Evolutionary conservation across 2,113 vertebrate species (phyloP).

Genomic region (Ophiodon elongatus): DNA sequence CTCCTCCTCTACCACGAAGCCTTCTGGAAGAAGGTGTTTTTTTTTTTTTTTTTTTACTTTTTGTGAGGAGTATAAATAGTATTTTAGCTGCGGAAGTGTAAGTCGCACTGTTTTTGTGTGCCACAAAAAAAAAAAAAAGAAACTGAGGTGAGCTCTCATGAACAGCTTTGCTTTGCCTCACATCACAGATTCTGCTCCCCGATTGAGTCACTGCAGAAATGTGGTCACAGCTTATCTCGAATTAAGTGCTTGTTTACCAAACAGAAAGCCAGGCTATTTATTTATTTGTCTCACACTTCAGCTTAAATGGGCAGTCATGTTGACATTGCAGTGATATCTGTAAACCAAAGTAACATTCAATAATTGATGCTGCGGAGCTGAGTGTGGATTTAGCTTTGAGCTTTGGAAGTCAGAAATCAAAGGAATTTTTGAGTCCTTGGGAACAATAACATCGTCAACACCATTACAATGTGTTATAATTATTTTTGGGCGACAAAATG

Average conservation of each 20-base stretch:
- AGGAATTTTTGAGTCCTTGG: neutral
- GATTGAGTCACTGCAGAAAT: constrained; percentile 48
- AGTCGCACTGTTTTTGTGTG: constrained; percentile 23
- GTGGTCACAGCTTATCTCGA: constrained; percentile 45
- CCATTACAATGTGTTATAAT: neutral
- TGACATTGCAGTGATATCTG: constrained; percentile 30
- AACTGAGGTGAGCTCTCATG: constrained; percentile 14
- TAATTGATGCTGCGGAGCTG: constrained; percentile 12
- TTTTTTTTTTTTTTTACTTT: no score
- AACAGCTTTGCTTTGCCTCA: constrained; percentile 28
- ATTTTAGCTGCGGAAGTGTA: constrained; percentile 6
- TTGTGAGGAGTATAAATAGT: constrained; percentile 36
- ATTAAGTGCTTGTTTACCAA: constrained; percentile 52
- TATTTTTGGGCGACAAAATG: neutral
- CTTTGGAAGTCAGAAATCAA: constrained; percentile 1
- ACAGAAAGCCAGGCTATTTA: constrained; percentile 39
- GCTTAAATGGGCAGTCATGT: constrained; percentile 44
- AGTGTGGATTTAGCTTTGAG: neutral
- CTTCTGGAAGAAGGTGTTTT: constrained; percentile 23
- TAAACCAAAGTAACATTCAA: constrained; percentile 5
- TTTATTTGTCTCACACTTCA: constrained; percentile 36
- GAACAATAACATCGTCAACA: neutral
- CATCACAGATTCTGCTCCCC: constrained; percentile 31
- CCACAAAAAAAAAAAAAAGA: constrained; percentile 6
- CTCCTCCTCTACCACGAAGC: constrained; percentile 34